These are phyloP conservation scores for Hipposideros larvatus DNA, from an alignment of 2,797 vertebrate genomes.

Conservation along the genomic window DNA sequence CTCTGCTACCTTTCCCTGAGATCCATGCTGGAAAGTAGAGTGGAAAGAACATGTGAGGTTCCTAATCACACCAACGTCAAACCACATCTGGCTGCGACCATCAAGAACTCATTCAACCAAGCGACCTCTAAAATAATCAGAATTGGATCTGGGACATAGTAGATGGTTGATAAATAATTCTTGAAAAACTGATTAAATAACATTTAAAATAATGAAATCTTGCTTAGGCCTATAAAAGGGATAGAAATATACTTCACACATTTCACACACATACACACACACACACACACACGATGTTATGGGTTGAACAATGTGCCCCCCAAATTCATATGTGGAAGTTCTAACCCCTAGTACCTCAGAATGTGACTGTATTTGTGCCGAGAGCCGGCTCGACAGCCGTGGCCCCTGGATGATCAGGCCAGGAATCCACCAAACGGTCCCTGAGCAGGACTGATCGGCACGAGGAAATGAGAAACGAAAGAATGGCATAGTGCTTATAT, in stretches of 20 bases:
- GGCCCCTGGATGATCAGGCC: no score
- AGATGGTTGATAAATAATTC: background rate
- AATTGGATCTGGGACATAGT: background rate
- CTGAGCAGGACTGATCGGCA: no score
- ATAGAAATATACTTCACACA: background rate
- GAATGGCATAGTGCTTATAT: no score
- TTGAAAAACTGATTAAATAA: background rate
- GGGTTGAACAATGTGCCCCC: background rate
- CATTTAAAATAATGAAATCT: background rate
- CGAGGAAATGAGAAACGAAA: no score
- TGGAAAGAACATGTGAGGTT: background rate
- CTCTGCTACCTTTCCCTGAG: background rate
- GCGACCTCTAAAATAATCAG: background rate
- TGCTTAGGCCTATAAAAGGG: background rate
- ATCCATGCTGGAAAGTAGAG: background rate
- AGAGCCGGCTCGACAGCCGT: no score
- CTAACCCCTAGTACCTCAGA: background rate
- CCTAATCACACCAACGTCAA: background rate
- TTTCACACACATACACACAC: background rate
- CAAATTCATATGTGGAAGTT: background rate
- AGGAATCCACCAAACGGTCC: no score
- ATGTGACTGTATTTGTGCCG: background rate
- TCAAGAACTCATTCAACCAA: background rate
- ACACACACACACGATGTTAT: background rate
- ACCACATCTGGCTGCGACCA: background rate